These are phyloP conservation scores for Drosophila lini DNA, from an alignment of 1,140 invertebrate genomes.

Conservation along the genomic window DNA sequence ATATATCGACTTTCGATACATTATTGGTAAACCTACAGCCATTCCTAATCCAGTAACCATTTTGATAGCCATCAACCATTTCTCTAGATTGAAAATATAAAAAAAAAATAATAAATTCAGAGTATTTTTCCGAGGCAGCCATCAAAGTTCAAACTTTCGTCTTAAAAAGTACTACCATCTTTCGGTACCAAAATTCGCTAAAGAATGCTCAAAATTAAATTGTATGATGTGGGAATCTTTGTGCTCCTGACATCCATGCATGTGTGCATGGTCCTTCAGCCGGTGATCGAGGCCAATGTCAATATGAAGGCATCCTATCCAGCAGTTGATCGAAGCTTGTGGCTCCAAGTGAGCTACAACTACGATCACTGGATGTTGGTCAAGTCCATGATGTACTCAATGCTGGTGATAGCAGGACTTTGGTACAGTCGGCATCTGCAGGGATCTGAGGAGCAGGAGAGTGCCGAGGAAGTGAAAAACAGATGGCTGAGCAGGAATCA, in stretches of 20 bases:
- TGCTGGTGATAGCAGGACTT: conserved; percentile 34
- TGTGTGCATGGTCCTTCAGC: conserved; percentile 45
- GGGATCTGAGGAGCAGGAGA: background rate
- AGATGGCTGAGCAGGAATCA: conserved; percentile 32
- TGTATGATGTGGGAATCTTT: conserved; percentile 29
- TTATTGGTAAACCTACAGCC: too few relatives aligned
- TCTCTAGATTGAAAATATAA: background rate
- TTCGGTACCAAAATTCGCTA: conserved; percentile 14
- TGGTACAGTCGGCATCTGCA: conserved; percentile 43
- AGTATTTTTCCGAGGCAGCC: background rate
- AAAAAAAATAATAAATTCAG: background rate
- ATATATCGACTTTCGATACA: too few relatives aligned
- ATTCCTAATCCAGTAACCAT: background rate
- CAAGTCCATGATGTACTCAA: conserved; percentile 39
- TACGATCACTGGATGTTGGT: conserved; percentile 45
- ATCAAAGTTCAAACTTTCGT: background rate
- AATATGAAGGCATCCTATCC: conserved; percentile 32
- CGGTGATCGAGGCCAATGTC: conserved; percentile 44
- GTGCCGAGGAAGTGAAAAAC: conserved; percentile 41
- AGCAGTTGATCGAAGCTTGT: conserved; percentile 31
- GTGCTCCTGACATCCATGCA: conserved; percentile 37
- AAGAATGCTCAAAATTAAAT: conserved; percentile 47
- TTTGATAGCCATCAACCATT: background rate
- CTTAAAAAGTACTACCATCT: background rate
- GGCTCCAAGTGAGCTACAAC: conserved; percentile 48